These are phyloP conservation scores for Sebastolobus altivelis DNA, from an alignment of 2,797 vertebrate species.

Conservation along the genomic window DNA sequence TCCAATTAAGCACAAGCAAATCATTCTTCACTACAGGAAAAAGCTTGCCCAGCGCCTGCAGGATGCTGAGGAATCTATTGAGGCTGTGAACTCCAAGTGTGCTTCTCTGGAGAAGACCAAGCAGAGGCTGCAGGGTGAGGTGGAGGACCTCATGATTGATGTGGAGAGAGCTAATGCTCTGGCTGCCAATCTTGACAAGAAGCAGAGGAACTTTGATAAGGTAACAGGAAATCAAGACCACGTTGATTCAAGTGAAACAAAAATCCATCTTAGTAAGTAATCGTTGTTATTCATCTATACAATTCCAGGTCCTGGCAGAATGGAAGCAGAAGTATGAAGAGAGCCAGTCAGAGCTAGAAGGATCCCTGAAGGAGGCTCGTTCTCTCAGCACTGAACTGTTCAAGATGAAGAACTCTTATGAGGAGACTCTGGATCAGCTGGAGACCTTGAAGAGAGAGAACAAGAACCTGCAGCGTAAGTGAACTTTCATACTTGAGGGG, in stretches of 20 bases:
- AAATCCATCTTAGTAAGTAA: too few species aligned
- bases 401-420: conserved; percentile 66
- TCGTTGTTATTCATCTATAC: background rate
- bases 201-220: conserved; percentile 70
- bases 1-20: background rate
- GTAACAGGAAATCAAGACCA: background rate
- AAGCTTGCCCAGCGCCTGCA: conserved; percentile 90
- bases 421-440: conserved; percentile 55
- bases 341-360: conserved; percentile 88
- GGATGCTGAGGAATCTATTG: conserved; percentile 88
- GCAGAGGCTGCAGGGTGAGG: conserved; percentile 87
- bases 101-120: conserved; percentile 86
- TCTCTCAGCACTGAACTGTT: conserved; percentile 87
- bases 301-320: conserved; percentile 75
- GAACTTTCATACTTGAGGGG: background rate
- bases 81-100: conserved; percentile 88
- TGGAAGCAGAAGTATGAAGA: conserved; percentile 91
- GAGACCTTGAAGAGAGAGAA: conserved; percentile 74
- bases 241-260: background rate
- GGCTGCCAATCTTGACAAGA: conserved; percentile 89
- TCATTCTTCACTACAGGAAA: conserved; percentile 76
- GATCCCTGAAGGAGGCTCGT: conserved; percentile 87
- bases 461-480: conserved; percentile 64
- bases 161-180: conserved; percentile 72
- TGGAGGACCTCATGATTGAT: conserved; percentile 89